These are phyloP conservation scores for Apamea sordens DNA, from an alignment of 2,888 invertebrate genomes.

Conservation along the genomic window DNA sequence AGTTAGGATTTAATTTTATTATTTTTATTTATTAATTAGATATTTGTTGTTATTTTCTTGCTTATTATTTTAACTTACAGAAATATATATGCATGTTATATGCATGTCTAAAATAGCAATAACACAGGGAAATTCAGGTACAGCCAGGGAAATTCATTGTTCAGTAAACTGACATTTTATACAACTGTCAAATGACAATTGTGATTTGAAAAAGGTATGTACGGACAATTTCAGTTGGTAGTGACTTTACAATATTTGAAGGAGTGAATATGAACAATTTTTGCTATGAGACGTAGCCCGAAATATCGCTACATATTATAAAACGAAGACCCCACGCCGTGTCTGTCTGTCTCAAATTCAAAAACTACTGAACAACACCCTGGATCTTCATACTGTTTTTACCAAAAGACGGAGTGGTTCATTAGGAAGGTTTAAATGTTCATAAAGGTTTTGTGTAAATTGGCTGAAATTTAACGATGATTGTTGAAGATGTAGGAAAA, in stretches of 20 bases:
- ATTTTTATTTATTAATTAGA: too few species aligned
- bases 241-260: too few species aligned
- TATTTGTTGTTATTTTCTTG: too few species aligned
- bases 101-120: not conserved
- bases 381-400: not conserved
- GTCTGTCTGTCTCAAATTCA: not conserved
- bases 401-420: not conserved
- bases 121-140: too few species aligned
- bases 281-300: too few species aligned
- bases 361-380: not conserved
- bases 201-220: not conserved
- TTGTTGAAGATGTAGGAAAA: not conserved
- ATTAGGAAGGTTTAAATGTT: not conserved
- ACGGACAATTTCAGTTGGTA: not conserved
- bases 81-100: not conserved
- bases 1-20: too few species aligned
- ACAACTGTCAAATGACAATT: not conserved
- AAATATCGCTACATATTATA: not conserved
- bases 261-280: too few species aligned
- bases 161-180: not conserved
- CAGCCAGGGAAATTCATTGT: not conserved
- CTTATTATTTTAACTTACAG: too few species aligned
- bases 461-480: not conserved
- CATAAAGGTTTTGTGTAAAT: not conserved
- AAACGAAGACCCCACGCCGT: not conserved